Base-by-base conservation (phyloP, 2,888 invertebrate genomes). In the Rhingia campestris region DNA sequence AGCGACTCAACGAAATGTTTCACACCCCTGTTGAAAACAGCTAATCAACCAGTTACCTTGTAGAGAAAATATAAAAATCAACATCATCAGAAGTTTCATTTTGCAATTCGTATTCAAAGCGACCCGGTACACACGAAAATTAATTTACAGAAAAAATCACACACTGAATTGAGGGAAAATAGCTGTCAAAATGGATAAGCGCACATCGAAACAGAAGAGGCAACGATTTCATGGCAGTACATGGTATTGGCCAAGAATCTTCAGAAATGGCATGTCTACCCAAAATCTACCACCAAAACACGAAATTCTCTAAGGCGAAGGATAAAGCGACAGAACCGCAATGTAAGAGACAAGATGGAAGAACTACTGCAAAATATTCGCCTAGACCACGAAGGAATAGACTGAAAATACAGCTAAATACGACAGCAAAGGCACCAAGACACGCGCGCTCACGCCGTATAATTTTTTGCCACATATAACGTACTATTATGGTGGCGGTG, bases 401-500 rank as follows among this genome's bases (percentile, higher is more conserved):
- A 12, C 47, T 37, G 22, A 49, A 30, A 4, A 14, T n/a, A 9
- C 59, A 41, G 12, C n/a, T n/a, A n/a, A n/a, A 22, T 22, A 22
- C 22, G 2, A 54, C 32, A 64, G 51, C 59, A 66, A 49, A 35
- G 35, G 56, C 56, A 73, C 81, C 51, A 82, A 63, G 77, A 63
- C 61, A 73, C 61, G 56, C 54, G 66, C 58, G 76, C 64, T 64
- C 45, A 54, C 43, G 66, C 54, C 43, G 56, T 63, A 67, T 66
- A 76, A 72, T 67, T 67, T 47, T 66, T 73, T 81, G 77, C 81
- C 73, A 82, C 74, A 77, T 67, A 82, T 64, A 81, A 76, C 49
- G 66, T 81, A 75, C 41, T 66, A 66, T 79, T 58, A 58, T 64
- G 14, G 49, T 64, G 14, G 39, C 61, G 41, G 49, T 47, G 47